Evolutionary conservation across 2,113 vertebrate genomes (phyloP).

Genomic region (Peromyscus polionotus): DNA sequence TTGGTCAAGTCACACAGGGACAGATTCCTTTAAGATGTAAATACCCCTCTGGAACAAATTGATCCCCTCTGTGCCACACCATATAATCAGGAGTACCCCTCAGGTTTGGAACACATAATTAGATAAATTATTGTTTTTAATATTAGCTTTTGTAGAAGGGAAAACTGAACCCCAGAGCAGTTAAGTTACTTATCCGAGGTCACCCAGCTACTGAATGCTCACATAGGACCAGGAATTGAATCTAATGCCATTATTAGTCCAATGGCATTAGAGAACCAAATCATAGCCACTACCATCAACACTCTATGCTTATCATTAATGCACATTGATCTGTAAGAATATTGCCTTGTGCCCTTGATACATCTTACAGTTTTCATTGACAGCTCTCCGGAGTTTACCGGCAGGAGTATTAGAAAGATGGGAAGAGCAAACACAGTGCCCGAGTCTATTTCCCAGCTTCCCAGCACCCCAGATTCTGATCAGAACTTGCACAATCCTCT

Average conservation of each 20-base stretch:
- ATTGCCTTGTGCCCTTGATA: background rate
- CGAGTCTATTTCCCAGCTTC: background rate
- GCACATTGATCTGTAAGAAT: background rate
- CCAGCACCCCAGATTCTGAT: constrained; percentile 8
- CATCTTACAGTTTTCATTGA: background rate
- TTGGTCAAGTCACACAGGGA: background rate
- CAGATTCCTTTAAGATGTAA: background rate
- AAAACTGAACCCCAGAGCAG: background rate
- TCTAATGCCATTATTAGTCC: background rate
- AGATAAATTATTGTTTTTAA: background rate
- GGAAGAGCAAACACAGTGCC: background rate
- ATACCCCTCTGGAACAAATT: background rate
- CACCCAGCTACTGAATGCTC: background rate
- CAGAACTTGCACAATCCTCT: constrained; percentile 51
- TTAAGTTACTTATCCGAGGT: constrained; percentile 9
- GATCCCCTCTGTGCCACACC: background rate
- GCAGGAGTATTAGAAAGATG: background rate
- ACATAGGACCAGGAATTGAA: background rate
- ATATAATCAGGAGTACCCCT: background rate
- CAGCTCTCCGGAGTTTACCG: background rate
- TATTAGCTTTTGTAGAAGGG: background rate
- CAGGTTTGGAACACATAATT: background rate
- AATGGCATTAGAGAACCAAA: background rate
- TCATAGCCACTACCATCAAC: background rate
- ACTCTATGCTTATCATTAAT: background rate